Evolutionary conservation across 1,140 invertebrate species (phyloP).

Genomic region (Zaprionus vittiger): DNA sequence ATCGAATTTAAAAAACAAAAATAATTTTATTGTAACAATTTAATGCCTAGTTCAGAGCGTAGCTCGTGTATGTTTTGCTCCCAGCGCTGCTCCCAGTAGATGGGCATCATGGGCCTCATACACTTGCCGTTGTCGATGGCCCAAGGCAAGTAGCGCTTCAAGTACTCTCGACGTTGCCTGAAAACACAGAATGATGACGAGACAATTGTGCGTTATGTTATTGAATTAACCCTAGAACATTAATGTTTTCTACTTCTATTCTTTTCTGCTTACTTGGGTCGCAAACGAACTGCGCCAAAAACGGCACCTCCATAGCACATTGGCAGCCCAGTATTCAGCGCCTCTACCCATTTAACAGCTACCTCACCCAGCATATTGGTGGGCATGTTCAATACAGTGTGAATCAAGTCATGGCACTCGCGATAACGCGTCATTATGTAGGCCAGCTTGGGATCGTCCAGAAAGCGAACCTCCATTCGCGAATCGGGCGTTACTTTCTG

Average conservation of each 20-base stretch:
- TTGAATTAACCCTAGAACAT: slow-evolving; percentile 22
- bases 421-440: slow-evolving; percentile 99
- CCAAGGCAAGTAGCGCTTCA: slow-evolving; percentile 94
- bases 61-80: slow-evolving; percentile 94
- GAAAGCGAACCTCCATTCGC: slow-evolving; percentile 93
- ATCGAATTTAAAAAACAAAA: slow-evolving; percentile 33
- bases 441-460: slow-evolving; percentile 95
- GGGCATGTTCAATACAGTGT: slow-evolving; percentile 95
- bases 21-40: slow-evolving; percentile 63
- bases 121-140: slow-evolving; percentile 92
- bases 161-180: slow-evolving; percentile 92
- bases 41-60: slow-evolving; percentile 90
- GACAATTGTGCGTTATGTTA: background rate
- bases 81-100: slow-evolving; percentile 98
- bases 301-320: slow-evolving; percentile 95
- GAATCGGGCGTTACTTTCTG: slow-evolving; percentile 97
- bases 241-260: slow-evolving; percentile 1
- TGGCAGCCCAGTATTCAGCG: slow-evolving; percentile 93
- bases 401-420: slow-evolving; percentile 97
- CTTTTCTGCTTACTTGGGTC: slow-evolving; percentile 88
- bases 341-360: slow-evolving; percentile 98
- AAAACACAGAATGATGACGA: slow-evolving; percentile 47
- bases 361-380: slow-evolving; percentile 98
- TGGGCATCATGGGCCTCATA: slow-evolving; percentile 89
- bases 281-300: slow-evolving; percentile 92